Evolutionary conservation across 2,113 vertebrate species (phyloP), one percentile per base, ranked within the genome.

Genomic region (Rhegmatorhina hoffmannsi): DNA sequence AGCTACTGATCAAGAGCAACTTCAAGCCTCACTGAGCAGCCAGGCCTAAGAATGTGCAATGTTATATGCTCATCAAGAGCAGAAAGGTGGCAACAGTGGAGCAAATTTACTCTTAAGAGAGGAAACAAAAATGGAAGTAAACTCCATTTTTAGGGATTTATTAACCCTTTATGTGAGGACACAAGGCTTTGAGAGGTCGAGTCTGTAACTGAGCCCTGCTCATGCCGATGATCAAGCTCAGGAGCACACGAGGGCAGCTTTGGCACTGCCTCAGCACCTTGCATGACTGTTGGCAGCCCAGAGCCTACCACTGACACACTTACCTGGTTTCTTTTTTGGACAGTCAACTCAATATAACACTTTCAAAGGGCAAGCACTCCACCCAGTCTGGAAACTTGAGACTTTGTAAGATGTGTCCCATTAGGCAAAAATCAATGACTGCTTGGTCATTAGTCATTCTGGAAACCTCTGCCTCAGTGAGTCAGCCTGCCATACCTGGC

Each of bases 371-470:
- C 50, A 28, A 76, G 34, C 31, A 92, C 93, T 34, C 70, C 94
- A 85, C 94, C 89, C 93, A 66, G 91, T 95, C 94, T 96, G 89
- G 90, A 95, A 92, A 79, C 81, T 25, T 62, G 59, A 91, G 87
- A 58, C 95, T 79, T 53, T 64, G 13, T 80, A 94, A 92, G 91
- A 82, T 29, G 16, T 17, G 31, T 50, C 87, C 80, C 58, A 94
- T 69, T 66, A 95, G 58, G 49, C 70, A 95, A 77, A 89, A 97
- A 95, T 94, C 87, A 87, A 87, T 96, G 87, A 67, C 84, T 85
- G 44, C 46, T 80, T 3, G 9, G 75, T 84, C 58, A 77, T 96
- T 92, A 96, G 84, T 87, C 94, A 88, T 66, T 62, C 82, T 80
- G 81, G 78, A 92, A 95, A 38, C 77, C 75, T 92, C 84, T 1